Percentiles rank a stretch among this genome's conserved stretches.
Evolutionary conservation across 2,888 invertebrate species (phyloP).

Genomic region (Oithona nana): DNA sequence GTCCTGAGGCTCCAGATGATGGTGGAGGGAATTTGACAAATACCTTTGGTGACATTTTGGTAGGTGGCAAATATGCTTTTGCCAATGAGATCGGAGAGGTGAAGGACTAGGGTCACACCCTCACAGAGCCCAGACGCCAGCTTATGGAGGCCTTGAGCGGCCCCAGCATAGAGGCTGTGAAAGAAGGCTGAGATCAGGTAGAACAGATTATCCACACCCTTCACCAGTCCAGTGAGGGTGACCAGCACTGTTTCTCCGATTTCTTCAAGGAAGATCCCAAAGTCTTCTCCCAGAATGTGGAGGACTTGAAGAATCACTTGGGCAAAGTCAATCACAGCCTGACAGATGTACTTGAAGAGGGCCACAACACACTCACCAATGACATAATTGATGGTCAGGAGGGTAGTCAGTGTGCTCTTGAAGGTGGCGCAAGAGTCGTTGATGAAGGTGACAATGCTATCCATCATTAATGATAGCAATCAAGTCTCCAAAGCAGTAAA

Average conservation of each 20-base stretch:
- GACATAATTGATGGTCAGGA: constrained; percentile 1
- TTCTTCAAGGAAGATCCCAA: constrained; percentile 1
- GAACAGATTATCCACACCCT: background rate
- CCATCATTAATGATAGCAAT: background rate
- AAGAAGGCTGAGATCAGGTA: background rate
- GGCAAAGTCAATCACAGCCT: background rate
- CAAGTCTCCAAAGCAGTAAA: background rate
- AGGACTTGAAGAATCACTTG: background rate
- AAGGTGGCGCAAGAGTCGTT: background rate
- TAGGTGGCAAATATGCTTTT: background rate
- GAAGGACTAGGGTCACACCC: background rate
- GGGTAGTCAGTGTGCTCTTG: background rate
- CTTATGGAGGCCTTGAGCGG: background rate
- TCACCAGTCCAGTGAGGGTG: background rate
- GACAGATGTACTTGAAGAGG: background rate
- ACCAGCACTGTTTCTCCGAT: background rate
- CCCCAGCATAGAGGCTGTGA: background rate
- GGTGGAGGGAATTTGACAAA: background rate
- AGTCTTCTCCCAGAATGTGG: background rate
- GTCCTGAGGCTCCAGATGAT: background rate
- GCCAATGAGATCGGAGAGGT: background rate
- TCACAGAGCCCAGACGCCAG: background rate
- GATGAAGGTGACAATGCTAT: background rate
- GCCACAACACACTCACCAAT: background rate
- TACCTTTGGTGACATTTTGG: background rate